A percentile compares a stretch with the other conserved stretches of the same genome.
Conservation (phyloP, 2,113 vertebrate genomes). For the Gorsachius goisagi region DNA sequence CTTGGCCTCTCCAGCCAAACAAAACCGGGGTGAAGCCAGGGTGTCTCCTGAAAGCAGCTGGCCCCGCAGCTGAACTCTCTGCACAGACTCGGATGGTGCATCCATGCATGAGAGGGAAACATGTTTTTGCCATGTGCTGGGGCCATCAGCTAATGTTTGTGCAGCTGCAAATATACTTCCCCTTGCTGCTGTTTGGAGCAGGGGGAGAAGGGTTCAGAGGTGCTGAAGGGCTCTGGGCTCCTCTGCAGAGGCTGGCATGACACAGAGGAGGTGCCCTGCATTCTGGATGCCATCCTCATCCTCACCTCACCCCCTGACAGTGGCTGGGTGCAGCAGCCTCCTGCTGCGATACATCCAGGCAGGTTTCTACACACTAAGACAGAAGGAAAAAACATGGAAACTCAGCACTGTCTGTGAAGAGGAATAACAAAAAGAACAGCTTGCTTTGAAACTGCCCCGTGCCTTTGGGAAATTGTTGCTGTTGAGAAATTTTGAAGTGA, state of each 20-base stretch:
- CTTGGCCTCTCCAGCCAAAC: not conserved
- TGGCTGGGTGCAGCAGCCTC: not conserved
- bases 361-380: not conserved
- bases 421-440: not conserved
- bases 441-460: not conserved
- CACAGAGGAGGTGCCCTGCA: not conserved
- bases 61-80: not conserved
- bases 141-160: not conserved
- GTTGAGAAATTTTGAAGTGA: not conserved
- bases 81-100: not conserved
- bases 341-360: not conserved
- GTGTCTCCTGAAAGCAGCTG: not conserved
- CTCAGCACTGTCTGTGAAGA: not conserved
- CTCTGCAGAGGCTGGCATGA: not conserved
- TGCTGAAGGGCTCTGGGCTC: not conserved
- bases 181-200: not conserved
- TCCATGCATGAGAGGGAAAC: not conserved
- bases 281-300: not conserved
- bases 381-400: not conserved
- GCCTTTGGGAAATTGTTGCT: not conserved
- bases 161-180: constrained; percentile 5
- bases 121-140: fast-evolving
- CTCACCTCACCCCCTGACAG: not conserved
- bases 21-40: not conserved
- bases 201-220: not conserved